Evolutionary conservation across 2,113 vertebrate species (phyloP).

Genomic region (Aegithalos caudatus): DNA sequence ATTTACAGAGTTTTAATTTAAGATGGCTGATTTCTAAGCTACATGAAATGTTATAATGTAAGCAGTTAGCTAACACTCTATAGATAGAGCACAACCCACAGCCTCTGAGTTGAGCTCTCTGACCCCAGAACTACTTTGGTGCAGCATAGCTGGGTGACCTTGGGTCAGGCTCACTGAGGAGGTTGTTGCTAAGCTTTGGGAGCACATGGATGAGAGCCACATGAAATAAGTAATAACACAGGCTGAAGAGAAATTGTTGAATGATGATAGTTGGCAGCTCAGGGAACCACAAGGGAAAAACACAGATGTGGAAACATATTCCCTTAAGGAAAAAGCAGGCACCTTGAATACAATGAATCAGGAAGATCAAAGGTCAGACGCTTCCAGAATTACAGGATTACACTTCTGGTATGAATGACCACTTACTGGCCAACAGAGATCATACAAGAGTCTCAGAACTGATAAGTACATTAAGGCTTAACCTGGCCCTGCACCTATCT

Average conservation of each 20-base stretch:
- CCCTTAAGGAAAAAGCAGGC: not conserved
- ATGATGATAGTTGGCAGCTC: not conserved
- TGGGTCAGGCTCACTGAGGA: not conserved
- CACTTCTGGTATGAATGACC: not conserved
- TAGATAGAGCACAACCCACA: not conserved
- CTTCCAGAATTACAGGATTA: not conserved
- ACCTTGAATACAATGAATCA: accelerated
- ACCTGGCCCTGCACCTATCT: not conserved
- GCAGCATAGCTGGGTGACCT: not conserved
- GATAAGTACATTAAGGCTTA: not conserved
- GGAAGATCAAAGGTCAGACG: not conserved
- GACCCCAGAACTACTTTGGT: not conserved
- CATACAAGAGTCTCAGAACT: not conserved
- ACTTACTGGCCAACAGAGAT: not conserved
- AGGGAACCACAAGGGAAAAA: not conserved
- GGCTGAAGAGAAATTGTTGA: slow-evolving; percentile 8
- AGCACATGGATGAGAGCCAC: not conserved
- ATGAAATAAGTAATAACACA: not conserved
- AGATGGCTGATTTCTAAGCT: not conserved
- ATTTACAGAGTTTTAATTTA: not conserved
- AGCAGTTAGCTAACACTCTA: not conserved
- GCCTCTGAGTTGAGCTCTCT: not conserved
- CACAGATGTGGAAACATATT: not conserved
- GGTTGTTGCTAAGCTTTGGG: not conserved
- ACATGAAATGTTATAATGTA: not conserved